Base-by-base conservation (phyloP, 2,113 vertebrate genomes). In the Cnemophilus loriae region DNA sequence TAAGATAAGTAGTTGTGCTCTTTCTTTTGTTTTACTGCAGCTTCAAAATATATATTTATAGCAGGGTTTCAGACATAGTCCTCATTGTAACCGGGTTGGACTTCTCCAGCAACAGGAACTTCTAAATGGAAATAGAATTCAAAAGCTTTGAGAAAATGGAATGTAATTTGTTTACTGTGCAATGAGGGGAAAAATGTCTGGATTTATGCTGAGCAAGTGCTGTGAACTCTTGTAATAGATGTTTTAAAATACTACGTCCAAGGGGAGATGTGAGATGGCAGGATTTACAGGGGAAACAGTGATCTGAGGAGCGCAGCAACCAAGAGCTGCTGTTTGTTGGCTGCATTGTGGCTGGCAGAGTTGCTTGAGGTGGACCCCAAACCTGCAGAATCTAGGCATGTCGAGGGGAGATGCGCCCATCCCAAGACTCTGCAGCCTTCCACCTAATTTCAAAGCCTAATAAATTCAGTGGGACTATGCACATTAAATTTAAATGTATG, bases 331-430 rank as follows among this genome's bases (percentile, higher is more conserved):
- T 46, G 19, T 7, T 33, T 10, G 12, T 9, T n/a, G 44, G 23
- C 56, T 52, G 32, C 32, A 4, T 1, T 4, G 21, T 11, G 37
- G 10, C 41, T 55, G 67, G 41, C 19, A 16, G 47, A 16, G 49
- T 5, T 71, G 30, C 24, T 10, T 0, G 3, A 21, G 44, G 16
- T 8, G 5, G 20, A n/a, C n/a, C 21, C 13, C 42, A 23, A 14
- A 5, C 17, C 35, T 2, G 37, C 1, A 7, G 50, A 10, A 22
- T 22, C 33, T 33, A 0, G 0, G 21, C 19, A 16, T 6, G 13
- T 8, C 4, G 17, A 11, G 24, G 60, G 19, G 17, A 44, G 21
- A 2, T 0, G 2, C 26, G 35, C 22, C 63, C 4, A 4, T 73
- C 32, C 33, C 49, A 23, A 22, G 47, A 32, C 41, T 46, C 42